Evolutionary conservation across 2,113 vertebrate species (phyloP).

Genomic region (Scolopax mira): DNA sequence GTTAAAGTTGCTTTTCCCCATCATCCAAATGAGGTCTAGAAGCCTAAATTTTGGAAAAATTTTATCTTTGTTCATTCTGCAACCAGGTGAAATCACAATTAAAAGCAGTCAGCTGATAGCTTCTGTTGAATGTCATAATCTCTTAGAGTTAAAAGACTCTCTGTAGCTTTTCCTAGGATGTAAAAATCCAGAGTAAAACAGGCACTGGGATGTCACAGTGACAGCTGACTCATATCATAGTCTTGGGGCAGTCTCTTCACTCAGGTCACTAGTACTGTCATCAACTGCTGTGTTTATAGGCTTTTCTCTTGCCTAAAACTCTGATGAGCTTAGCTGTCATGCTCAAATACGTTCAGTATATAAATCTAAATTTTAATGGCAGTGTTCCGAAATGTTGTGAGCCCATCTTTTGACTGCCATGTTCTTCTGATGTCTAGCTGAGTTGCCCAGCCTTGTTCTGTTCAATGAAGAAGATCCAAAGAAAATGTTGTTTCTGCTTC

Average conservation of each 20-base stretch:
- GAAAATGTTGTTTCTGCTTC: neutral
- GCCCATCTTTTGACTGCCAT: neutral
- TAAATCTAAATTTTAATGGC: neutral
- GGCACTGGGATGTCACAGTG: neutral
- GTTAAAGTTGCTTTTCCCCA: neutral
- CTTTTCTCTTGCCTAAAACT: neutral
- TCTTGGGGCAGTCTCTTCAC: neutral
- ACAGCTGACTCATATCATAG: neutral
- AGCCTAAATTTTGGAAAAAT: neutral
- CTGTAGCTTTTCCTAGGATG: neutral
- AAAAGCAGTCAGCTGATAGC: neutral
- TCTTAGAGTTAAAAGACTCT: neutral
- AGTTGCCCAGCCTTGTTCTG: neutral
- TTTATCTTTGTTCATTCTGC: neutral
- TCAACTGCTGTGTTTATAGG: fast-evolving
- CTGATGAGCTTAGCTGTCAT: neutral
- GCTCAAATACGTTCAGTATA: neutral
- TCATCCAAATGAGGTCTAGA: neutral
- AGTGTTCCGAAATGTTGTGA: neutral
- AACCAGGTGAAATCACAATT: neutral
- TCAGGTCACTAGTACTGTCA: neutral
- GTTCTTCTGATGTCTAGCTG: neutral
- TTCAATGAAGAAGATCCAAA: neutral
- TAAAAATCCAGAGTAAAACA: neutral
- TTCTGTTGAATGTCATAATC: neutral